Conservation (phyloP, 2,113 vertebrate genomes). For the Solea senegalensis region DNA sequence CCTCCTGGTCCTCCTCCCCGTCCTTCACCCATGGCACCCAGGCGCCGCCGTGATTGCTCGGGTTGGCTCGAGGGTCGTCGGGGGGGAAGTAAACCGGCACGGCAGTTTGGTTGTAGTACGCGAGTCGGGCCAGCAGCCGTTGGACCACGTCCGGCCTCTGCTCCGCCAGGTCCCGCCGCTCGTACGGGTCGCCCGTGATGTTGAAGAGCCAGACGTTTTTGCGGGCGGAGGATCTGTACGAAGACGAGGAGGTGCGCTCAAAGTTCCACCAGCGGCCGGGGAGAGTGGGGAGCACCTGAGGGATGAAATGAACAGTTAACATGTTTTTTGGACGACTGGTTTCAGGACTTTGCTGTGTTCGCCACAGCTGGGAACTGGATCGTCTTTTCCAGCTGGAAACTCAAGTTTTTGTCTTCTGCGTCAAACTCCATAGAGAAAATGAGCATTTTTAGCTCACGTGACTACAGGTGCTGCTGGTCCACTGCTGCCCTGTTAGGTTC, state of each 20-base stretch:
- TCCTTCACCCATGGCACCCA: constrained; percentile 93
- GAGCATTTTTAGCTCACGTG: too few relatives aligned
- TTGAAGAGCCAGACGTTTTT: constrained; percentile 93
- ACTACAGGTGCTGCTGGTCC: too few relatives aligned
- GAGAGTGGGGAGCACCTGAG: constrained; percentile 87
- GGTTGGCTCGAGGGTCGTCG: constrained; percentile 90
- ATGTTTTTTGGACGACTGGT: too few relatives aligned
- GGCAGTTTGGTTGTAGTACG: constrained; percentile 88
- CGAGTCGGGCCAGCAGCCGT: constrained; percentile 85
- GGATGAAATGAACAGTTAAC: constrained; percentile 13
- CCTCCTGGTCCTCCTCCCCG: constrained; percentile 66
- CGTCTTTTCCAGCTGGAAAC: too few relatives aligned
- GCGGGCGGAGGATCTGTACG: constrained; percentile 29
- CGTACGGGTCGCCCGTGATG: constrained; percentile 91
- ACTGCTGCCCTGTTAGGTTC: too few relatives aligned
- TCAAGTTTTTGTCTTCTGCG: too few relatives aligned
- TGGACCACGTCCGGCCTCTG: constrained; percentile 87
- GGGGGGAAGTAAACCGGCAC: constrained; percentile 91
- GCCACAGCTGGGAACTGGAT: too few relatives aligned
- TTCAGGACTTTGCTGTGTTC: too few relatives aligned
- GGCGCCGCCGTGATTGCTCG: constrained; percentile 84
- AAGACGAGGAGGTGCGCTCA: constrained; percentile 77
- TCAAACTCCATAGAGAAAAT: too few relatives aligned
- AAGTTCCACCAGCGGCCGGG: constrained; percentile 95
- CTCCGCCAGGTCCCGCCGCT: constrained; percentile 86